Conservation (phyloP, 2,888 invertebrate species). For the Lycophotia porphyrea region DNA sequence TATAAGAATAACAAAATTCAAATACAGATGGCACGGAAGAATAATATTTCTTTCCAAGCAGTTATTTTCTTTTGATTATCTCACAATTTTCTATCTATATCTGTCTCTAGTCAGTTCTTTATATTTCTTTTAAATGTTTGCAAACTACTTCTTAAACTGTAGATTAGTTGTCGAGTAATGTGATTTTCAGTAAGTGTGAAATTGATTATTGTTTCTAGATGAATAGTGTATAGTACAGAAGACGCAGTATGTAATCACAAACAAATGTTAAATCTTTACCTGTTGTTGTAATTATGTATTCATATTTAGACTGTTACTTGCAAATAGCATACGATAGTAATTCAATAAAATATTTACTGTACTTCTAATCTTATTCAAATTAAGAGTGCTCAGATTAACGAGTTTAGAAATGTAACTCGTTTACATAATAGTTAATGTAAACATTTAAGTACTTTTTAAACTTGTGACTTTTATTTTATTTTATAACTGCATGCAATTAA, state of each 20-base stretch:
- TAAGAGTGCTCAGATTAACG: constrained; percentile 46
- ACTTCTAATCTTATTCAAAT: constrained; percentile 26
- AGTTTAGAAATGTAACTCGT: constrained; percentile 29
- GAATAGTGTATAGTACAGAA: constrained; percentile 45
- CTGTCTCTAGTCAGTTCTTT: constrained; percentile 57
- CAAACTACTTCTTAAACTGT: constrained; percentile 22
- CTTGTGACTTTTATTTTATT: constrained; percentile 13
- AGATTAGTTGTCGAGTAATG: constrained; percentile 33
- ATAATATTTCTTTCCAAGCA: constrained; percentile 10
- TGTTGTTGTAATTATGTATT: constrained; percentile 53
- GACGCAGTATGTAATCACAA: constrained; percentile 34
- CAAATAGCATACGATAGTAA: constrained; percentile 44
- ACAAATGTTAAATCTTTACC: constrained; percentile 41
- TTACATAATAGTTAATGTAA: constrained; percentile 22
- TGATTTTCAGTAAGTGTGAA: constrained; percentile 25
- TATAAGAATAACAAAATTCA: neutral
- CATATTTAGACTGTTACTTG: constrained; percentile 46
- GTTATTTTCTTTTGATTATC: constrained; percentile 15
- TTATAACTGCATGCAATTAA: constrained; percentile 11
- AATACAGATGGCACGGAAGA: neutral
- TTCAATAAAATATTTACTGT: constrained; percentile 27
- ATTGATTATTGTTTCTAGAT: constrained; percentile 46
- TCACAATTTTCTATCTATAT: constrained; percentile 24
- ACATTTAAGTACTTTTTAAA: constrained; percentile 11
- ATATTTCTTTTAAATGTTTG: constrained; percentile 25